These are phyloP conservation scores for Spinibarbus caldwelli DNA, from an alignment of 2,797 vertebrate genomes.

Conservation along the genomic window DNA sequence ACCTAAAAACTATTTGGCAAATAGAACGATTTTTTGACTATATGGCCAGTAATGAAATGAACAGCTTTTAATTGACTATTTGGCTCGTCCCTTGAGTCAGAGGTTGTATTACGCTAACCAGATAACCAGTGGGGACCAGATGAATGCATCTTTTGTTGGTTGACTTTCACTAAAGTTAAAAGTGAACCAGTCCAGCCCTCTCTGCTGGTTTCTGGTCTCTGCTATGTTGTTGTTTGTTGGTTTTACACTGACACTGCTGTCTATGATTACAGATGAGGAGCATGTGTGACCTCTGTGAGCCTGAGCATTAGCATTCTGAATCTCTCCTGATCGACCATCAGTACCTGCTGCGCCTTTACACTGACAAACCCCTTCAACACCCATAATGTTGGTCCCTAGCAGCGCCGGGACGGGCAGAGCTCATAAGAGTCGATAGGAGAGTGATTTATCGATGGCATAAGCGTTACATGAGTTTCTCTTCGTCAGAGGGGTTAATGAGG, in stretches of 20 bases:
- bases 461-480: constrained; percentile 42
- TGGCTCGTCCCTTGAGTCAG: rapidly evolving
- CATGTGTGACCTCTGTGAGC: background rate
- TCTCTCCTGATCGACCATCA: background rate
- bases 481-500: constrained; percentile 63
- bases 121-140: background rate
- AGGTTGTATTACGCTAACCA: background rate
- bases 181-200: background rate
- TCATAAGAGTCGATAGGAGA: constrained; percentile 19
- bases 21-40: background rate
- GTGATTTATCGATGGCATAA: constrained; percentile 29
- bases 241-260: background rate
- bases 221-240: background rate
- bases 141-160: background rate
- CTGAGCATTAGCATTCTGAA: background rate
- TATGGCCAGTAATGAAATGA: background rate
- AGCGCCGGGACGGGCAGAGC: background rate
- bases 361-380: constrained; percentile 1
- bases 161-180: background rate
- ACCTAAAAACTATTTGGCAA: background rate
- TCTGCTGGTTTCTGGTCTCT: background rate
- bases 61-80: background rate
- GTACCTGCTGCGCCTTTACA: background rate
- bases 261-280: background rate
- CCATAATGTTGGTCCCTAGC: background rate